Conservation (phyloP, 2,797 vertebrate species). For the Botia kubotai region DNA sequence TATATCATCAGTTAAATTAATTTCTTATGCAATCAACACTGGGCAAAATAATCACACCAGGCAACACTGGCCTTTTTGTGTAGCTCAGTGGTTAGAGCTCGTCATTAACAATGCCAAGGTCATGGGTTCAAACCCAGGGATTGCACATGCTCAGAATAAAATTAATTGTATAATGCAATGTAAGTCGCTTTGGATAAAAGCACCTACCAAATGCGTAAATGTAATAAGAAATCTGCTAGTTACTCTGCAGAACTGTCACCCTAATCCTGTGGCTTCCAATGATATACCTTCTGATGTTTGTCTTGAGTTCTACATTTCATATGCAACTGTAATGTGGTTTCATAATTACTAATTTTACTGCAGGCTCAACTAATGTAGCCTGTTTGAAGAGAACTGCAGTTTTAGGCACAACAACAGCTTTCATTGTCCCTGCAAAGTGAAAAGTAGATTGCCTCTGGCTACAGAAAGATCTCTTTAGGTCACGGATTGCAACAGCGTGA, state of each 20-base stretch:
- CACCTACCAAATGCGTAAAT: too few relatives aligned
- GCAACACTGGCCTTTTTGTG: too few relatives aligned
- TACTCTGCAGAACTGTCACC: background rate
- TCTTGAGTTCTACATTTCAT: background rate
- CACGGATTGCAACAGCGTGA: background rate
- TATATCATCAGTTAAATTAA: background rate
- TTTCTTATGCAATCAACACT: background rate
- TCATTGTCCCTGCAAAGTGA: background rate
- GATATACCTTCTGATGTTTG: background rate
- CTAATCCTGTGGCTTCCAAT: background rate
- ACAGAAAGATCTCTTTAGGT: background rate
- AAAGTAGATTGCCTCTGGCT: background rate
- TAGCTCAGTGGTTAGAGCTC: too few relatives aligned
- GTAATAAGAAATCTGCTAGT: background rate
- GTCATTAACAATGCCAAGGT: too few relatives aligned
- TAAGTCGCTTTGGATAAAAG: too few relatives aligned
- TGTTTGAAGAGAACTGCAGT: background rate
- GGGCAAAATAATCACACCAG: slow-evolving; percentile 16
- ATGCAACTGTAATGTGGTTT: background rate
- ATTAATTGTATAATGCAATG: too few relatives aligned
- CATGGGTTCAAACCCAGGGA: too few relatives aligned
- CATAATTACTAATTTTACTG: background rate
- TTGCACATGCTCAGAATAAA: too few relatives aligned
- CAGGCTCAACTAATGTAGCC: background rate
- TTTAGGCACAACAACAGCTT: background rate